Evolutionary conservation across 2,888 invertebrate species (phyloP).

Genomic region (Tricholauxania praeusta): DNA sequence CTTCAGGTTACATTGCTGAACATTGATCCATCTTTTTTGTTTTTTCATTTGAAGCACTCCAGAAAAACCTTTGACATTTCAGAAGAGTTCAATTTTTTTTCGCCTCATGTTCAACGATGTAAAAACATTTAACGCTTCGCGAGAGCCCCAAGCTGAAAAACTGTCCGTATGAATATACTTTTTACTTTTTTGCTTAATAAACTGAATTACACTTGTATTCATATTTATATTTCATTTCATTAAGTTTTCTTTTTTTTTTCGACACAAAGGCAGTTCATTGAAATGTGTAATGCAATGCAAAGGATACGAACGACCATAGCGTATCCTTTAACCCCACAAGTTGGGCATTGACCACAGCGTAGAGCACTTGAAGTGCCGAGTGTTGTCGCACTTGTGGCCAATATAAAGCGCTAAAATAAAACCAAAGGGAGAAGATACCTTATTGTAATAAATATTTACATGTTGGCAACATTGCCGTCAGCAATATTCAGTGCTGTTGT

Average conservation of each 20-base stretch:
- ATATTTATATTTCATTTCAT: slow-evolving; percentile 5
- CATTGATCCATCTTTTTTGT: too few species aligned
- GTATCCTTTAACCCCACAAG: neutral
- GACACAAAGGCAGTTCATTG: slow-evolving; percentile 1
- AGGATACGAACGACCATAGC: slow-evolving; percentile 1
- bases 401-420: neutral
- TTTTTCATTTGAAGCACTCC: too few species aligned
- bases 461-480: slow-evolving; percentile 16
- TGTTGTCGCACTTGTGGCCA: slow-evolving; percentile 14
- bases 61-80: too few species aligned
- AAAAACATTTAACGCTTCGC: neutral
- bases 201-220: neutral
- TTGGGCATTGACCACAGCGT: neutral
- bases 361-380: neutral
- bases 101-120: neutral
- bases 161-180: neutral
- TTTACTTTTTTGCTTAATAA: neutral
- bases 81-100: neutral
- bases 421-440: neutral
- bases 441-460: slow-evolving; percentile 2
- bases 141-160: neutral
- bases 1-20: too few species aligned
- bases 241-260: slow-evolving; percentile 3
- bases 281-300: slow-evolving; percentile 10
- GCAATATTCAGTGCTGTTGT: neutral